Conservation (phyloP, 2,113 vertebrate species). For the Mirza zaza region DNA sequence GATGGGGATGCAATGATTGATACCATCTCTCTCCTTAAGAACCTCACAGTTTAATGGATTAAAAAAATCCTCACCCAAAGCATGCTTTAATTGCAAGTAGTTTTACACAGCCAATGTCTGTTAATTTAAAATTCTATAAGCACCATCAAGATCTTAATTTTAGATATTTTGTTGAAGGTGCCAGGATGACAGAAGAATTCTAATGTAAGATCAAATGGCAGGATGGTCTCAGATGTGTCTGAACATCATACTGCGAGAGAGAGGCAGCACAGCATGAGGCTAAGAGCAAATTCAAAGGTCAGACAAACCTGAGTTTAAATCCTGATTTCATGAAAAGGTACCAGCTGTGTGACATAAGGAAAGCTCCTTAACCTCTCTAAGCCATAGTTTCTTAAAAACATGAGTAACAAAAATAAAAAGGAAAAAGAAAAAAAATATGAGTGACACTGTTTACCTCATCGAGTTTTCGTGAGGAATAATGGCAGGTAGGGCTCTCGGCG, state of each 20-base stretch:
- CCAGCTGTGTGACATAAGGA: not conserved
- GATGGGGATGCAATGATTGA: not conserved
- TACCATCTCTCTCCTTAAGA: not conserved
- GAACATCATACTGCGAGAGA: not conserved
- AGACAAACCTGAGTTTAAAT: not conserved
- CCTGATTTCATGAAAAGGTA: not conserved
- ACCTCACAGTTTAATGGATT: not conserved
- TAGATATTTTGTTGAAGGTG: not conserved
- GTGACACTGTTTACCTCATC: not conserved
- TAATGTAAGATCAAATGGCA: not conserved
- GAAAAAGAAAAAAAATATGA: too few species aligned
- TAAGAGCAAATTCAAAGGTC: not conserved
- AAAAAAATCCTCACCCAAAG: not conserved
- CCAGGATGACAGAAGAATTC: not conserved
- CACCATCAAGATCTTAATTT: conserved; percentile 25
- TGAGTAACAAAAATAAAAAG: not conserved
- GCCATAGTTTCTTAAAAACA: not conserved
- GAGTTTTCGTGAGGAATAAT: not conserved
- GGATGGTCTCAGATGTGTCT: not conserved
- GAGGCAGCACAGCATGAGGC: not conserved
- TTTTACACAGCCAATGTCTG: not conserved
- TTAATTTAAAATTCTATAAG: conserved; percentile 10
- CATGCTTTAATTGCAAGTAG: not conserved
- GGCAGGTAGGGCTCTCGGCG: not conserved
- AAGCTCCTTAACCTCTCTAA: not conserved